A percentile compares a stretch with the other conserved stretches of the same genome.
Conservation (phyloP, 2,113 vertebrate species). For the Numida meleagris region DNA sequence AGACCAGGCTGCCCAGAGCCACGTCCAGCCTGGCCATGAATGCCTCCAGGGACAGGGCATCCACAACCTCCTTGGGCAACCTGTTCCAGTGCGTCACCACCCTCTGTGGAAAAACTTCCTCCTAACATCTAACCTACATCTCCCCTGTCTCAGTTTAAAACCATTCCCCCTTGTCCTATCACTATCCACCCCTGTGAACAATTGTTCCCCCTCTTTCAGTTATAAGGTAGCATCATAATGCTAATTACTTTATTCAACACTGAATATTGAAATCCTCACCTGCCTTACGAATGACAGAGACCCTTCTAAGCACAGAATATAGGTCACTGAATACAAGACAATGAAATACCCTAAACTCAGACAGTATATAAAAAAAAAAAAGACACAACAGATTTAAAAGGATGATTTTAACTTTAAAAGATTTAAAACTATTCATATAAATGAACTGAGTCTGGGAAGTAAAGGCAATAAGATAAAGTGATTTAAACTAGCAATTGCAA, state of each 20-base stretch:
- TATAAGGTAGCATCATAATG: neutral
- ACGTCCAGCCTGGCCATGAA: too few species aligned
- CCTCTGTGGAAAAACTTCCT: too few species aligned
- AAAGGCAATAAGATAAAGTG: neutral
- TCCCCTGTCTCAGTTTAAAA: too few species aligned
- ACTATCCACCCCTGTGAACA: too few species aligned
- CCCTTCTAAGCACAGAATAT: neutral
- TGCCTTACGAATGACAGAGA: neutral
- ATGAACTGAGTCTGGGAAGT: neutral
- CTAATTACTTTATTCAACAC: neutral
- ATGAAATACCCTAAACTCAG: neutral
- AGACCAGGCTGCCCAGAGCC: too few species aligned
- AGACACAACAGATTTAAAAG: neutral
- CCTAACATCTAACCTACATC: too few species aligned
- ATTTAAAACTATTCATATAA: neutral
- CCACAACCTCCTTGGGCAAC: too few species aligned
- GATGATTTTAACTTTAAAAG: too few species aligned
- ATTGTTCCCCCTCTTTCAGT: too few species aligned
- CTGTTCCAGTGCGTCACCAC: too few species aligned
- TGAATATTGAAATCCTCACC: neutral
- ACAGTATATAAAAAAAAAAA: neutral
- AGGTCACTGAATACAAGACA: neutral
- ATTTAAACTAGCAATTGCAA: neutral
- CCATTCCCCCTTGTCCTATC: too few species aligned
- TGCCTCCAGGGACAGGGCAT: too few species aligned